Percentiles rank a stretch among this genome's conserved stretches.
Evolutionary conservation across 1,140 invertebrate species (phyloP).

Genomic region (Lucilia sericata): DNA sequence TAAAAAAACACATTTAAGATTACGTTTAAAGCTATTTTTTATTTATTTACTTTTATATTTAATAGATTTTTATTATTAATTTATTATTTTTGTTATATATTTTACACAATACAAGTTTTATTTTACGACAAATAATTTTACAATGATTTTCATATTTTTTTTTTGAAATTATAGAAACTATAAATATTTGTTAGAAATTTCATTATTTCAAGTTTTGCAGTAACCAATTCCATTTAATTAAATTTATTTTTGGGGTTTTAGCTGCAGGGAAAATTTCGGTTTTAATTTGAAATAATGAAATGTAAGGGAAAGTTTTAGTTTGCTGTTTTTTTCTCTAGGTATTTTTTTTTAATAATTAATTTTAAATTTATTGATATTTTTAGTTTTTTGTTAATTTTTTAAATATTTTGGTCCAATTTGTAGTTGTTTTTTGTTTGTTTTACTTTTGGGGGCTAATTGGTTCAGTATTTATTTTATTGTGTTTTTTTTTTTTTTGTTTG

Average conservation of each 20-base stretch:
- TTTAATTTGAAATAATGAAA: background rate
- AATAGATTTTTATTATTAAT: background rate
- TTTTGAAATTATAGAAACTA: background rate
- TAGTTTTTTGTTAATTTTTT: background rate
- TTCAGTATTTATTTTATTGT: slow-evolving; percentile 10
- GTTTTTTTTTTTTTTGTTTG: background rate
- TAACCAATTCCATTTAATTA: too few species aligned
- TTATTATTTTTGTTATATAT: background rate
- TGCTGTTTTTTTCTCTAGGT: too few species aligned
- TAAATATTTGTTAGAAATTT: background rate
- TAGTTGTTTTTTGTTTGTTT: background rate
- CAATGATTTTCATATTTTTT: background rate
- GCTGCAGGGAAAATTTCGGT: background rate
- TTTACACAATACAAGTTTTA: slow-evolving; percentile 17
- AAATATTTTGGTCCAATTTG: slow-evolving; percentile 40
- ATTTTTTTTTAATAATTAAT: background rate
- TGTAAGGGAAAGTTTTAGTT: too few species aligned
- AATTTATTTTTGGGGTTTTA: too few species aligned
- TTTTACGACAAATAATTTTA: slow-evolving; percentile 17
- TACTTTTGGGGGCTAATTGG: slow-evolving; percentile 24
- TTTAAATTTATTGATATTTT: background rate
- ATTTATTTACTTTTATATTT: slow-evolving; percentile 1
- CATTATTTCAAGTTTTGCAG: background rate
- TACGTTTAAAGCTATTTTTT: slow-evolving; percentile 17
- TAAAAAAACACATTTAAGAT: background rate